A percentile compares a stretch with the other conserved stretches of the same genome.
phyloP scores from a whole-genome alignment of 2,888 invertebrate genomes.

The Pachliopta kotzebuea region DNA sequence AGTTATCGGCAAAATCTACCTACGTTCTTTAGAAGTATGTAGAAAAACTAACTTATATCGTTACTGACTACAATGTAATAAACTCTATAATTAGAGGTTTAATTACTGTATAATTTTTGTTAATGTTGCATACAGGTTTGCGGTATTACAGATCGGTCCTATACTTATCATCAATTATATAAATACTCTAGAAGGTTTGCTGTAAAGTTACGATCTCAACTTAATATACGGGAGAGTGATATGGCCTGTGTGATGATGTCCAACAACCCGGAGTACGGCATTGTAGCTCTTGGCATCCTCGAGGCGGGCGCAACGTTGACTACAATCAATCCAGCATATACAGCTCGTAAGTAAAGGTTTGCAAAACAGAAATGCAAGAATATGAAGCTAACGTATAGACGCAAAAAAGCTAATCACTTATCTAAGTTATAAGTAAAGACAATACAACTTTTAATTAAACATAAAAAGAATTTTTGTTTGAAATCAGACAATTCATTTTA shows the following conservation, averaged over 20 bases:
- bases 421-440: too few relatives aligned
- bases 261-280: slow-evolving; percentile 85
- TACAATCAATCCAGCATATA: slow-evolving; percentile 86
- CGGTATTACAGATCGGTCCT: slow-evolving; percentile 82
- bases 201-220: slow-evolving; percentile 79
- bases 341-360: slow-evolving; percentile 64
- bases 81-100: too few relatives aligned
- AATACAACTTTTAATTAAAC: too few relatives aligned
- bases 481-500: too few relatives aligned
- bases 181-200: slow-evolving; percentile 82
- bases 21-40: too few relatives aligned
- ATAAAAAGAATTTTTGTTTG: too few relatives aligned
- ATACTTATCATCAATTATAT: slow-evolving; percentile 83
- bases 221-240: slow-evolving; percentile 81
- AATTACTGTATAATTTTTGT: too few relatives aligned
- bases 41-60: too few relatives aligned
- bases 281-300: slow-evolving; percentile 81
- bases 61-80: too few relatives aligned
- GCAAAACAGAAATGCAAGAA: not conserved
- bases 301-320: slow-evolving; percentile 84
- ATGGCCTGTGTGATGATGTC: slow-evolving; percentile 84
- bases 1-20: too few relatives aligned
- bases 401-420: too few relatives aligned
- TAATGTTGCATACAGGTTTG: slow-evolving; percentile 79
- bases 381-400: too few relatives aligned